phyloP scores from a whole-genome alignment of 2,888 invertebrate species.

The Caradrina kadenii region DNA sequence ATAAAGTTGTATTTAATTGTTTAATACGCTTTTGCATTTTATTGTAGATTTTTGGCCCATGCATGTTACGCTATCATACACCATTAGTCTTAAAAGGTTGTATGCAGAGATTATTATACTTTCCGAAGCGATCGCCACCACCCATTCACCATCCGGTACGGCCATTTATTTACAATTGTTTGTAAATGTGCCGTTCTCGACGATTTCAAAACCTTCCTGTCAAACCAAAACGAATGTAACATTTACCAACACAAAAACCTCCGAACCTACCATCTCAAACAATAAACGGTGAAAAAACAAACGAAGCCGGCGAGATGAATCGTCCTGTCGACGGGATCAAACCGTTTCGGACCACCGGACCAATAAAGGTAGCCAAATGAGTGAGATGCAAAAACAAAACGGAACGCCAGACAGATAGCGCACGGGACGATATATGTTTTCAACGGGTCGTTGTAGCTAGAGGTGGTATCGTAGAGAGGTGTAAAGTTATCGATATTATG shows the following conservation, averaged over 20 bases:
- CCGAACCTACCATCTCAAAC: conserved; percentile 47
- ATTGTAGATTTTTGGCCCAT: no score
- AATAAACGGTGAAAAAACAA: conserved; percentile 58
- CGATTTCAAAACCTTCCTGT: no score
- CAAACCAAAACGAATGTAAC: neutral
- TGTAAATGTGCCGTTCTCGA: no score
- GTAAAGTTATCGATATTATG: conserved; percentile 26
- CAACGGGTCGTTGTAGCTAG: conserved; percentile 45
- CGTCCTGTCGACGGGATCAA: conserved; percentile 57
- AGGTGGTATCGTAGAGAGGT: conserved; percentile 10
- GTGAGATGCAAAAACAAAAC: conserved; percentile 70
- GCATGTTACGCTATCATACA: no score
- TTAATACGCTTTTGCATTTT: no score
- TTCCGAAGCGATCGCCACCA: no score
- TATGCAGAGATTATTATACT: no score
- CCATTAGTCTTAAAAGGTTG: no score
- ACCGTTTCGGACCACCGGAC: conserved; percentile 48
- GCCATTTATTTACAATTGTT: no score
- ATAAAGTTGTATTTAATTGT: no score
- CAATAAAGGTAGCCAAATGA: conserved; percentile 70
- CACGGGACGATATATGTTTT: conserved; percentile 66
- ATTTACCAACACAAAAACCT: conserved; percentile 21
- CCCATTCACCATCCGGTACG: no score
- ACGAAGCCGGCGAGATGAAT: conserved; percentile 38
- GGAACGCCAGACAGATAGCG: conserved; percentile 64